A percentile compares a stretch with the other conserved stretches of the same genome.
These are phyloP conservation scores for Erythrolamprus reginae DNA, from an alignment of 2,113 vertebrate genomes.

Conservation along the genomic window DNA sequence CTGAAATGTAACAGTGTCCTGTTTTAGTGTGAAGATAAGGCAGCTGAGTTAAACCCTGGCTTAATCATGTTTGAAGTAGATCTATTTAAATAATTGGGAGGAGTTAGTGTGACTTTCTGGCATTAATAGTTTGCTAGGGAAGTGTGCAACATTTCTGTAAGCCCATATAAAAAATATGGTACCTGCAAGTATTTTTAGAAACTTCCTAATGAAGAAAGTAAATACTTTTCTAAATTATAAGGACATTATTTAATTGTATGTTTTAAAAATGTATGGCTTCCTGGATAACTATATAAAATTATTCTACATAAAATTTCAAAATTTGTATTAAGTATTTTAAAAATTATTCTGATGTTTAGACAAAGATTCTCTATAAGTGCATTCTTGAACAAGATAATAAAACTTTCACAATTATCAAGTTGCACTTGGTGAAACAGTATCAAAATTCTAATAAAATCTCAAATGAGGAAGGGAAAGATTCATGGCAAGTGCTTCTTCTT, in stretches of 20 bases:
- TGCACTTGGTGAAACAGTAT: background rate
- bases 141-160: no score
- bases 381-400: constrained; percentile 11
- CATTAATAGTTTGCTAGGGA: no score
- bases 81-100: no score
- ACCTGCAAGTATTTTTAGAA: background rate
- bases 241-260: background rate
- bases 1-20: no score
- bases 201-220: background rate
- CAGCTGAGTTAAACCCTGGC: no score
- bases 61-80: no score
- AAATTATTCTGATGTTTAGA: constrained; percentile 11
- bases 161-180: no score
- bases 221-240: constrained; percentile 4
- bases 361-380: background rate
- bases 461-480: constrained; percentile 10
- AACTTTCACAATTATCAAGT: constrained; percentile 14
- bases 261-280: background rate
- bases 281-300: background rate
- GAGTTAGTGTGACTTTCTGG: no score
- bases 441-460: background rate
- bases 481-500: background rate
- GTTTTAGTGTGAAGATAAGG: no score
- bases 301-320: background rate
- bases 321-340: constrained; percentile 7